Evolutionary conservation across 1,140 invertebrate species (phyloP).

Genomic region (Armadillidium nasatum): DNA sequence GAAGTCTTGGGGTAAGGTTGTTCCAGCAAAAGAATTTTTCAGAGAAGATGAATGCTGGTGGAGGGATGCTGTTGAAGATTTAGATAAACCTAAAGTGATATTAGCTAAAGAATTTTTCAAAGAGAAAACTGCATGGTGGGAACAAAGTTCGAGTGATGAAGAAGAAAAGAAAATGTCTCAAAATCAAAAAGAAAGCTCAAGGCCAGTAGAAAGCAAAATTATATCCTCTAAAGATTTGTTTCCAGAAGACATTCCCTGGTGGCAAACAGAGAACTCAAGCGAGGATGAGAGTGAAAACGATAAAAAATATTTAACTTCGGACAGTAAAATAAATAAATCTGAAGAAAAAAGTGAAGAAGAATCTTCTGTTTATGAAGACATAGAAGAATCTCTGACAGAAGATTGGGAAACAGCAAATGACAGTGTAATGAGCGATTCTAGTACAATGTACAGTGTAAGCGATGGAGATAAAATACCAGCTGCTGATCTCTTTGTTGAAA

Average conservation of each 20-base stretch:
- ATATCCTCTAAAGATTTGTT: too few species aligned
- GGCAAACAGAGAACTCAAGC: not conserved
- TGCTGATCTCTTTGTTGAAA: not conserved
- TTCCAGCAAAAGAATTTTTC: slow-evolving; percentile 30
- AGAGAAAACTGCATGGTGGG: slow-evolving; percentile 10
- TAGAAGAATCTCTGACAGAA: not conserved
- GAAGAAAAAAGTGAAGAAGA: not conserved
- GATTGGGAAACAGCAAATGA: slow-evolving; percentile 7
- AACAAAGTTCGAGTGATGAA: not conserved
- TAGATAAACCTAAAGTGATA: slow-evolving; percentile 24
- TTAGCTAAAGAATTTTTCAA: slow-evolving; percentile 27
- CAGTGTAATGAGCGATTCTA: not conserved
- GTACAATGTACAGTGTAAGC: not conserved
- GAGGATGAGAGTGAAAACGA: not conserved
- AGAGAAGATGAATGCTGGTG: slow-evolving; percentile 31
- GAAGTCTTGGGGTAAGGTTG: not conserved
- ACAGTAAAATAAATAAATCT: not conserved
- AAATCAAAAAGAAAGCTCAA: not conserved
- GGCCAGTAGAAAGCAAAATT: not conserved
- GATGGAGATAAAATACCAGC: not conserved
- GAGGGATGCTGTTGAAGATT: slow-evolving; percentile 22
- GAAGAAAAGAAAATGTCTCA: not conserved
- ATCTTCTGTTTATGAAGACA: not conserved
- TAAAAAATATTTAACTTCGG: too few species aligned
- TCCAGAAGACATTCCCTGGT: not conserved